These are phyloP conservation scores for Erpobdella octoculata DNA, from an alignment of 2,888 invertebrate species.

Conservation along the genomic window DNA sequence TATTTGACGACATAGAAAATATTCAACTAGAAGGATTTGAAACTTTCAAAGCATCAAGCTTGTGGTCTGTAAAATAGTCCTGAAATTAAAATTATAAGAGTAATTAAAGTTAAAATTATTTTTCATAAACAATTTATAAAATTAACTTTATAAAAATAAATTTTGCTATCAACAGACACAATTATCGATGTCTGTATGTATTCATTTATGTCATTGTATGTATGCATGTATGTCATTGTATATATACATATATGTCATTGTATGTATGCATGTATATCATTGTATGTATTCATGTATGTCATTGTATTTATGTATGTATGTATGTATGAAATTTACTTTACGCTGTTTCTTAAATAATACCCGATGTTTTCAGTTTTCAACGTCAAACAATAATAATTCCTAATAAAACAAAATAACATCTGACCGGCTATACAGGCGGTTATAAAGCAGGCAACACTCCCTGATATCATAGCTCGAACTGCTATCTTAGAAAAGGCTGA, in stretches of 20 bases:
- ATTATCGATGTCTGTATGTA: too few species aligned
- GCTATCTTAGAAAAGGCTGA: conserved; percentile 36
- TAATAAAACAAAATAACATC: neutral
- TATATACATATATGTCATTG: neutral
- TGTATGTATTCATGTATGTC: neutral
- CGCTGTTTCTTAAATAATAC: neutral
- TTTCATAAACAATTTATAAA: neutral
- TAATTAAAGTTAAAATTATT: neutral
- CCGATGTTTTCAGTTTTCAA: neutral
- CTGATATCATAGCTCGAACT: conserved; percentile 49
- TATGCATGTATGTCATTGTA: neutral
- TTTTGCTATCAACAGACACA: neutral
- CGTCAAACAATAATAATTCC: neutral
- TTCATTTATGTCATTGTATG: neutral
- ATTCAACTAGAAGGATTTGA: too few species aligned
- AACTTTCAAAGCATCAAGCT: too few species aligned
- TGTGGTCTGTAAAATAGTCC: neutral
- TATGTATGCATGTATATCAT: too few species aligned
- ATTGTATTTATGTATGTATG: neutral
- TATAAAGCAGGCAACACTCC: conserved; percentile 50
- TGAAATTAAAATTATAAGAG: neutral
- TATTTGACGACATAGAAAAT: too few species aligned
- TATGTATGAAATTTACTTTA: neutral
- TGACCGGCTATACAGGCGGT: conserved; percentile 49
- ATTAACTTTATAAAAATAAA: neutral